A percentile compares a stretch with the other conserved stretches of the same genome.
These are phyloP conservation scores for Selene dorsalis DNA, from an alignment of 2,797 vertebrate species.

Conservation along the genomic window DNA sequence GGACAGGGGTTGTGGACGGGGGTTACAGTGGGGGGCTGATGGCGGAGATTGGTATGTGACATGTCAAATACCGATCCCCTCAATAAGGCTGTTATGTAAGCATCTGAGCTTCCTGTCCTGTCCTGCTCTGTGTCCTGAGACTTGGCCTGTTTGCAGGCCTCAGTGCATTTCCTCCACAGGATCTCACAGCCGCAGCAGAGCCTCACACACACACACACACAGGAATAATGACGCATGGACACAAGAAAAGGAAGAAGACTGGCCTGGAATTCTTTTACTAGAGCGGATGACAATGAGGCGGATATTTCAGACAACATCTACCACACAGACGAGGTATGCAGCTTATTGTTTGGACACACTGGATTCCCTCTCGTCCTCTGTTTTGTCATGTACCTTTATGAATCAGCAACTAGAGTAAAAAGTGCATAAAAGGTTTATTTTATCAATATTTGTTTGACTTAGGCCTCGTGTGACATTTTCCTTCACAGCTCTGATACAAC, in stretches of 20 bases:
- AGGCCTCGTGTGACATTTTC: slow-evolving; percentile 5
- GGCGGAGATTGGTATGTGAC: slow-evolving; percentile 65
- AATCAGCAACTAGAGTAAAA: slow-evolving; percentile 9
- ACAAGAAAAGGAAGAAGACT: slow-evolving; percentile 34
- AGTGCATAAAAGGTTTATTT: not conserved
- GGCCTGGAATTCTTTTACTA: slow-evolving; percentile 32
- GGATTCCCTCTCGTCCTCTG: slow-evolving; percentile 22
- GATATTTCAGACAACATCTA: slow-evolving; percentile 47
- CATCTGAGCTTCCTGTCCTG: slow-evolving; percentile 73
- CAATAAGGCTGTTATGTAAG: slow-evolving; percentile 79
- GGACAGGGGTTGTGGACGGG: slow-evolving; percentile 39
- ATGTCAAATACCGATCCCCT: slow-evolving; percentile 73
- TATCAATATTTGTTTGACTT: not conserved
- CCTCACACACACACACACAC: not conserved
- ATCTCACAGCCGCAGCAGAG: slow-evolving; percentile 7
- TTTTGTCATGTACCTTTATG: slow-evolving; percentile 38
- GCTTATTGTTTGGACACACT: slow-evolving; percentile 50
- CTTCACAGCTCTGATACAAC: slow-evolving; percentile 18
- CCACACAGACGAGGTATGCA: slow-evolving; percentile 31
- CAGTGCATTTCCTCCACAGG: slow-evolving; percentile 46
- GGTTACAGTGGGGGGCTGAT: slow-evolving; percentile 52
- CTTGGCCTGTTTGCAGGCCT: slow-evolving; percentile 41
- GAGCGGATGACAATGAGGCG: slow-evolving; percentile 27
- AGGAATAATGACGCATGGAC: slow-evolving; percentile 43
- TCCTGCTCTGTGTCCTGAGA: slow-evolving; percentile 44